Base-by-base conservation (phyloP, 2,888 invertebrate genomes). In the Trichopoda pennipes region DNA sequence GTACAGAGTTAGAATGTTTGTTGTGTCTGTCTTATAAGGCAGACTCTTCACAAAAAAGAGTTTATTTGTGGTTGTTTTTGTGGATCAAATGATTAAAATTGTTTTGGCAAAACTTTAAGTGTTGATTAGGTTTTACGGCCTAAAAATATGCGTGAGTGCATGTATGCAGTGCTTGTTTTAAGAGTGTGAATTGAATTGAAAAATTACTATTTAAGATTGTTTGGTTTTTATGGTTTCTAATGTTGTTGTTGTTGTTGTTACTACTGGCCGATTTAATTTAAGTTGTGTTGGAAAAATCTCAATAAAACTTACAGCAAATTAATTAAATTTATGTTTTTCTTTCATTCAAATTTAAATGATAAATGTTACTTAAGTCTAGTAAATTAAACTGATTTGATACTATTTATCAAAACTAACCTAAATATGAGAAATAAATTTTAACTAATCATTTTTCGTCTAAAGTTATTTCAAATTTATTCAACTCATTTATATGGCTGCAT, bases 41-140 rank as follows among this genome's bases (percentile, higher is more conserved):
- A 51, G 17, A 14, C 28, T 79, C 42, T 74, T 80, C 73, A 70
- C 55, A 82, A 80, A 68, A 75, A 68, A 77, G 83, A 83, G 81
- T 84, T 77, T 85, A 81, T 53, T 84, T 80, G 80, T 85, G 83
- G 83, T 79, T 87, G 82, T 84, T 86, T 81, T 85, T 86, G 87
- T 88, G 88, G 88, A 87, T 88, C 88, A 88, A 88, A 82, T 82
- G 82, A 82, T 89, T 88, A 85, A 85, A 86, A 85, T 87, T 86
- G 86, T 87, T 86, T 87, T 86, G 86, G 84, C 83, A 83, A 86
- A 86, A 86, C 86, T 86, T 80, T 79, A 82, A 82, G 82, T 82
- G 82, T 82, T 82, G 82, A 85, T 87, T 87, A 87, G 87, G 86
- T 86, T 87, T 86, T 87, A 80, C 53, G 58, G 58, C 35, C 12